Base-by-base conservation (phyloP, 2,888 invertebrate species). In the Coecobrya sp. region DNA sequence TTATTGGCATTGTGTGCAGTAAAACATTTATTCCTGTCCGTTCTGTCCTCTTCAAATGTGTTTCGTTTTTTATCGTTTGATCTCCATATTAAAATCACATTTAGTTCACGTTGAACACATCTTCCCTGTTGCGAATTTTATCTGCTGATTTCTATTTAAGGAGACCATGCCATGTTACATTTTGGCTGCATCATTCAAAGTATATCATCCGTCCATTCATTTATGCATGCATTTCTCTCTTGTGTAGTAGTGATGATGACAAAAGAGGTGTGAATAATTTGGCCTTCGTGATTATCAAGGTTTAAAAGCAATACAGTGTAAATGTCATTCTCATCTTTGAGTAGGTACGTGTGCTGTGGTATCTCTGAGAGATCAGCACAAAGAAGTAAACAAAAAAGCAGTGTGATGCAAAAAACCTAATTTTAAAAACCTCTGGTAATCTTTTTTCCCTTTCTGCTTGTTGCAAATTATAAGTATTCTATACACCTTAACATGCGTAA, bases 221-320 rank as follows among this genome's bases (percentile, higher is more conserved):
- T 25, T 79, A 27, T 55, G 79, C 25, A 79, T 25, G 27, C 25
- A 25, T 36, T 52, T 16, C 27, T n/a, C 52, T 22, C 30, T 70
- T 16, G 42, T 70, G 55, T 19, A 13, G 49, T 73, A 42, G 59
- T 73, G 82, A 62, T 36, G 82, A 62, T 82, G 59, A 82, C 82
- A 81, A 49, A 88, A 65, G 65, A 88, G 88, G 88, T 88, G 88
- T 88, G 88, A 88, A 88, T 81, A 88, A 88, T 88, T 88, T 81
- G 81, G 65, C 88, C 88, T 88, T 88, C 88, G 81, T 88, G 88
- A 88, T 88, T 81, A 88, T 88, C 49, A 88, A 65, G 81, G 81
- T 79, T 88, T 88, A 88, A 88, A 88, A 88, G 88, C 52, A 88
- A 79, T 81, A 22, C 59, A 81, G 68, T 88, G 81, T 88, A 68